Percentiles rank a stretch among this genome's conserved stretches.
phyloP scores from a whole-genome alignment of 2,888 invertebrate species.

The Pyrrhia umbra region DNA sequence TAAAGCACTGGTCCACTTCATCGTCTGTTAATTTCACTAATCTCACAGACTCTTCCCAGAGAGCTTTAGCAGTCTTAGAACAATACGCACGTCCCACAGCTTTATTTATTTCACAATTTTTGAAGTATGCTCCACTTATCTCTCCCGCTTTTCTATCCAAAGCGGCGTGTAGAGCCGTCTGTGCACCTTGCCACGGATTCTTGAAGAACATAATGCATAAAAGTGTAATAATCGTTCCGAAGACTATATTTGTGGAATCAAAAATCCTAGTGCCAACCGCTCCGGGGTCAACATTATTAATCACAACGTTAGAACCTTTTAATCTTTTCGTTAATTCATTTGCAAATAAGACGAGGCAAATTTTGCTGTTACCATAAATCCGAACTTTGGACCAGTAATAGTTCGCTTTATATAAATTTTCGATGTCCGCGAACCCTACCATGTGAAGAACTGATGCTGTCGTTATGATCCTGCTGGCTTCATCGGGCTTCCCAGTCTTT shows the following conservation, averaged over 20 bases:
- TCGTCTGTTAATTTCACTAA: conserved; percentile 53
- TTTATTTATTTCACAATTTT: conserved; percentile 91
- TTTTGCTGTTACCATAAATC: conserved; percentile 81
- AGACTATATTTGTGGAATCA: conserved; percentile 80
- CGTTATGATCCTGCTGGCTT: conserved; percentile 74
- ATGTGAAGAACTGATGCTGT: conserved; percentile 88
- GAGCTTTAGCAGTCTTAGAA: conserved; percentile 76
- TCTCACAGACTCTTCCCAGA: conserved; percentile 66
- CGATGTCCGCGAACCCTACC: conserved; percentile 56
- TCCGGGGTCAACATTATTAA: conserved; percentile 95
- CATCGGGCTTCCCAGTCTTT: conserved; percentile 74
- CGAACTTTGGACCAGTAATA: conserved; percentile 37
- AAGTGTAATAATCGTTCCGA: conserved; percentile 84
- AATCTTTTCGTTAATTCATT: conserved; percentile 92
- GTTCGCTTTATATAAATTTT: conserved; percentile 59
- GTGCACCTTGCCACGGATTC: conserved; percentile 56
- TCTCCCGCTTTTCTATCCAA: conserved; percentile 55
- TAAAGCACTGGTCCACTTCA: conserved; percentile 46
- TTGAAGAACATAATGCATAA: conserved; percentile 80
- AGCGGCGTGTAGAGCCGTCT: conserved; percentile 57
- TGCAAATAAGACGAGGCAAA: conserved; percentile 91
- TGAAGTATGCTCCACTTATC: conserved; percentile 90
- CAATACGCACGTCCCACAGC: conserved; percentile 90
- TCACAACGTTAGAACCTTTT: conserved; percentile 91
- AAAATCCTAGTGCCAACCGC: conserved; percentile 94